phyloP scores from a whole-genome alignment of 1,140 invertebrate genomes.

The Bombus impatiens region DNA sequence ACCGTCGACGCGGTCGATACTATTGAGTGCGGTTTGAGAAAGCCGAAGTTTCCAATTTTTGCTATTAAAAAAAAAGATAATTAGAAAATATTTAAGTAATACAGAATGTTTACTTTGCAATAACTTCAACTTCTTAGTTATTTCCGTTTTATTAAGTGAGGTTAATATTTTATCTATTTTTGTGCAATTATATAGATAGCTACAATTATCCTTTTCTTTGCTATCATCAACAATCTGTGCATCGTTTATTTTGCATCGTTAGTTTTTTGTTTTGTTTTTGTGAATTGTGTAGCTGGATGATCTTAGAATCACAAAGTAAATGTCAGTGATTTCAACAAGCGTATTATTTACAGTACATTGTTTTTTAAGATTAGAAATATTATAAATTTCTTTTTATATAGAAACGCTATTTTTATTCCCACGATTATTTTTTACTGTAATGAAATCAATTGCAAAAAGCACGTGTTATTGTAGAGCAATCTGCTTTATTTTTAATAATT shows the following conservation, averaged over 20 bases:
- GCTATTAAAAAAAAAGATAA: neutral
- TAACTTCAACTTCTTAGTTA: neutral
- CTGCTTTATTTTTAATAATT: neutral
- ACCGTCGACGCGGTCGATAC: conserved; percentile 47
- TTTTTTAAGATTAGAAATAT: neutral
- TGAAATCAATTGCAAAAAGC: no score
- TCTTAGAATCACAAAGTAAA: neutral
- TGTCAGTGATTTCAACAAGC: neutral
- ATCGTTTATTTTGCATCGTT: neutral
- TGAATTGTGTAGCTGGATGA: neutral
- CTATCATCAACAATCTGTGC: neutral
- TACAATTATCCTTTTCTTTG: neutral
- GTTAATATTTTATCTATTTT: neutral
- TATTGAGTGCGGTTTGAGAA: no score
- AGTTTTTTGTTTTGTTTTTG: neutral
- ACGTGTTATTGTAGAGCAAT: no score
- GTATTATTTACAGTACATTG: neutral
- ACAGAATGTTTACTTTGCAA: neutral
- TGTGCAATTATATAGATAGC: neutral
- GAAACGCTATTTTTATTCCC: neutral
- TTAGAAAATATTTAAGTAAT: neutral
- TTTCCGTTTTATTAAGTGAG: neutral
- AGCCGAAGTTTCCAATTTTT: no score
- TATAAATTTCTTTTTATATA: neutral
- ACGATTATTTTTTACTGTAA: neutral